Evolutionary conservation across 1,140 invertebrate species (phyloP).

Genomic region (Trachymyrmex cornetzi): DNA sequence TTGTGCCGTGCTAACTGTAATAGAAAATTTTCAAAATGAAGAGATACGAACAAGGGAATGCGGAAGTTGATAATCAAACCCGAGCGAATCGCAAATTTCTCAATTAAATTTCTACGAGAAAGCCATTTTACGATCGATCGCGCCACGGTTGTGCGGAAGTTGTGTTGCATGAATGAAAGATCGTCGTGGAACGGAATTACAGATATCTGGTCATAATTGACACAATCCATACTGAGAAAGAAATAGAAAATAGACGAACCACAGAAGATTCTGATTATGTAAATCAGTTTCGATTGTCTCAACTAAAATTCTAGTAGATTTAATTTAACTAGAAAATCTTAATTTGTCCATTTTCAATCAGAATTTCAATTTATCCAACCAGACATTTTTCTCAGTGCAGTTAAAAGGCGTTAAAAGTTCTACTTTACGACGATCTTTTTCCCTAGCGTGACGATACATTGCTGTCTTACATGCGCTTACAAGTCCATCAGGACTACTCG

Average conservation of each 20-base stretch:
- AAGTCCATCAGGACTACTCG: slow-evolving; percentile 25
- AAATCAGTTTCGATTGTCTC: too few species aligned
- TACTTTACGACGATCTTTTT: slow-evolving; percentile 17
- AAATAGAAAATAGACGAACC: too few species aligned
- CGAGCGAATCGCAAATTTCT: not conserved
- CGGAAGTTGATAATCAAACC: not conserved
- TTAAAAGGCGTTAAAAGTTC: not conserved
- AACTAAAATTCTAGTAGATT: too few species aligned
- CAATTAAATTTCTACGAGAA: not conserved
- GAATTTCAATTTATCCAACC: too few species aligned
- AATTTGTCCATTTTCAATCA: too few species aligned
- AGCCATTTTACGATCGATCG: slow-evolving; percentile 29
- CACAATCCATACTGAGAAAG: too few species aligned
- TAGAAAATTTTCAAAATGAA: not conserved
- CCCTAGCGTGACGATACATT: not conserved
- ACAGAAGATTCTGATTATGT: too few species aligned
- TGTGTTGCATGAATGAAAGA: slow-evolving; percentile 32
- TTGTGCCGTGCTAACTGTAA: not conserved
- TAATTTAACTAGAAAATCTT: too few species aligned
- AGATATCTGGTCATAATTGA: not conserved
- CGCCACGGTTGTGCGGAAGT: slow-evolving; percentile 22
- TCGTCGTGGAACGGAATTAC: not conserved
- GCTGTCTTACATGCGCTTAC: slow-evolving; percentile 26
- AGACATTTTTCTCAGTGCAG: too few species aligned
- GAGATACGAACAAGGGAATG: not conserved